Conservation (phyloP, 2,888 invertebrate genomes). For the Branchellion lobata region DNA sequence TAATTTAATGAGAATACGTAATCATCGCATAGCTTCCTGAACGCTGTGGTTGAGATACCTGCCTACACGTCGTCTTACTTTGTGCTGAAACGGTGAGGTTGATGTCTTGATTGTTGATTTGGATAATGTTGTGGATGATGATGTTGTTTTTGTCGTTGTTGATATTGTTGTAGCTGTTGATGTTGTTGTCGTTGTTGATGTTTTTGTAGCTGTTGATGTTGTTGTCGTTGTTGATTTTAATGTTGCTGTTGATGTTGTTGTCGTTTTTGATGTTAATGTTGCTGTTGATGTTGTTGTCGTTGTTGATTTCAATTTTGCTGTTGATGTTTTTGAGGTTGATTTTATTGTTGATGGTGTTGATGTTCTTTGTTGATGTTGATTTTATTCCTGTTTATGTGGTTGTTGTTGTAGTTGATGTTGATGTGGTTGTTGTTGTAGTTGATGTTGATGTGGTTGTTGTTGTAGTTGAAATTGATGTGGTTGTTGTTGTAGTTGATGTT, state of each 20-base stretch:
- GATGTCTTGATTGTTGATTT: no score
- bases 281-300: background rate
- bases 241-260: constrained; percentile 13
- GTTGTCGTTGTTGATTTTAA: no score
- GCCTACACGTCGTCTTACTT: constrained; percentile 52
- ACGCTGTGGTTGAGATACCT: constrained; percentile 53
- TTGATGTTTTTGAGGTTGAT: background rate
- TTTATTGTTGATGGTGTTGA: background rate
- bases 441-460: background rate
- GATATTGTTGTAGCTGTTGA: no score
- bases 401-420: constrained; percentile 11
- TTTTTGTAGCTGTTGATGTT: no score
- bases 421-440: background rate
- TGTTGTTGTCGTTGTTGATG: no score
- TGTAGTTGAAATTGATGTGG: background rate
- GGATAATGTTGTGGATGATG: no score
- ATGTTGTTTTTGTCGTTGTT: no score
- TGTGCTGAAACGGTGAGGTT: constrained; percentile 49
- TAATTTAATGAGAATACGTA: no score
- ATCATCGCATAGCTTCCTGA: constrained; percentile 51
- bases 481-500: constrained; percentile 6
- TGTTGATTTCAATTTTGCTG: background rate
- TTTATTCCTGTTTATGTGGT: background rate
- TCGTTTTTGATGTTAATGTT: background rate
- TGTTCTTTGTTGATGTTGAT: constrained; percentile 1